phyloP scores from a whole-genome alignment of 2,797 vertebrate genomes.

The Gadopsis bispinosus region DNA sequence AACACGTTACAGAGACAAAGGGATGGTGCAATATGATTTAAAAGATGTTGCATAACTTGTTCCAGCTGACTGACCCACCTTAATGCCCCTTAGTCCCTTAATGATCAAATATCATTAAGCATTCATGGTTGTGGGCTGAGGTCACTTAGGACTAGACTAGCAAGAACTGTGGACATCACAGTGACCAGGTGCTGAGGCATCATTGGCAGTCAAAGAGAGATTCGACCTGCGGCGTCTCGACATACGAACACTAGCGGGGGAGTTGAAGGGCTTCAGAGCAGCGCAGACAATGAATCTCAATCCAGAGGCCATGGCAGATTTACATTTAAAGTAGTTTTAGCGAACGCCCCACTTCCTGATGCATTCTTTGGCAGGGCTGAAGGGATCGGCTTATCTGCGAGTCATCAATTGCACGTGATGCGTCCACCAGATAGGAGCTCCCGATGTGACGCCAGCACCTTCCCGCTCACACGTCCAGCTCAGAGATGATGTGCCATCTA shows the following conservation, averaged over 20 bases:
- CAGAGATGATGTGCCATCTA: conserved; percentile 72
- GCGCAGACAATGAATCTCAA: conserved; percentile 83
- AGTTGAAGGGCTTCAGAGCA: conserved; percentile 67
- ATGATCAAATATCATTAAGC: conserved; percentile 54
- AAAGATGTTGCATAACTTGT: conserved; percentile 47
- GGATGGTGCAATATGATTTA: conserved; percentile 28
- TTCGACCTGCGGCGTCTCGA: conserved; percentile 64
- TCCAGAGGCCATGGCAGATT: conserved; percentile 82
- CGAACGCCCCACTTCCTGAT: conserved; percentile 81
- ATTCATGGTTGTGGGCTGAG: conserved; percentile 37
- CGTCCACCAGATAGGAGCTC: conserved; percentile 69
- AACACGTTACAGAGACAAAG: conserved; percentile 11
- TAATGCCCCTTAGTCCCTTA: conserved; percentile 29
- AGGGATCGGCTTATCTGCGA: conserved; percentile 78
- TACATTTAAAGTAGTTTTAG: conserved; percentile 89
- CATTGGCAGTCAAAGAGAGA: conserved; percentile 74
- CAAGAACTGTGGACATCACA: conserved; percentile 39
- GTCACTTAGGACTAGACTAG: conserved; percentile 44
- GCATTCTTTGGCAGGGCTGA: conserved; percentile 74
- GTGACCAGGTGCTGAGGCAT: conserved; percentile 61
- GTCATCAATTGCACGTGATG: conserved; percentile 81
- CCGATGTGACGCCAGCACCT: conserved; percentile 53
- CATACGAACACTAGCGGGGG: conserved; percentile 66
- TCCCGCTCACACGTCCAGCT: conserved; percentile 62
- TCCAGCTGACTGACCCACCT: conserved; percentile 43